Base-by-base conservation (phyloP, 1,140 invertebrate genomes). In the Drosophila hydei region DNA sequence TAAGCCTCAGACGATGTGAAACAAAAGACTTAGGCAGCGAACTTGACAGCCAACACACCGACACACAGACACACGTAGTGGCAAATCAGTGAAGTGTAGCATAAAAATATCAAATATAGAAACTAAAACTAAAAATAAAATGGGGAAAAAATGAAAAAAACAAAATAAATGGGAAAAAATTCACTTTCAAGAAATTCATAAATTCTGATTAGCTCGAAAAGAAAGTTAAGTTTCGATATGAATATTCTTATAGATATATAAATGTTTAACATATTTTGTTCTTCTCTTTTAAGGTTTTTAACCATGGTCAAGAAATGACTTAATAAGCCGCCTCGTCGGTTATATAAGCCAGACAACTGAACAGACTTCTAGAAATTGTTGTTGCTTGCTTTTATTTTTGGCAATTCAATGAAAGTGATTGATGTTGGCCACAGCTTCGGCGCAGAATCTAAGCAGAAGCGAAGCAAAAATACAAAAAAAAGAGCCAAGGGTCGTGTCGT, bases 381-480 rank as follows among this genome's bases (percentile, higher is more conserved):
- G 19, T 52, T 74, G 47, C 27, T 73, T 47, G 42, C 7, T 40
- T 12, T 1, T 23, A 58, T 38, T 64, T 85, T 87, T 81, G 75
- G 68, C 80, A 81, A 87, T 88, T 88, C 79, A 88, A 88, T 89
- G 83, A 88, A 88, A 88, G 83, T 88, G 83, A 88, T 88, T 88
- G 84, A 88, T 88, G 83, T 88, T 73, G 75, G 75, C 50, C 63
- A 72, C 63, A 74, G 78, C 72, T 74, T 50, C 38, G 74, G 50
- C 50, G 63, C 43, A 65, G 78, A 71, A 56, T 69, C 50, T 33
- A 76, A 59, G 62, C 72, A 69, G 36, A 69, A 51, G n/a, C 4
- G 38, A 42, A 42, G 38, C n/a, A 8, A 42, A 16, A 16, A 19
- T 9, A 56, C 50, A 8, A 61, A 50, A 58, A 48, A 72, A 38